phyloP scores from a whole-genome alignment of 2,888 invertebrate species.

The Cephus rjabovi region DNA sequence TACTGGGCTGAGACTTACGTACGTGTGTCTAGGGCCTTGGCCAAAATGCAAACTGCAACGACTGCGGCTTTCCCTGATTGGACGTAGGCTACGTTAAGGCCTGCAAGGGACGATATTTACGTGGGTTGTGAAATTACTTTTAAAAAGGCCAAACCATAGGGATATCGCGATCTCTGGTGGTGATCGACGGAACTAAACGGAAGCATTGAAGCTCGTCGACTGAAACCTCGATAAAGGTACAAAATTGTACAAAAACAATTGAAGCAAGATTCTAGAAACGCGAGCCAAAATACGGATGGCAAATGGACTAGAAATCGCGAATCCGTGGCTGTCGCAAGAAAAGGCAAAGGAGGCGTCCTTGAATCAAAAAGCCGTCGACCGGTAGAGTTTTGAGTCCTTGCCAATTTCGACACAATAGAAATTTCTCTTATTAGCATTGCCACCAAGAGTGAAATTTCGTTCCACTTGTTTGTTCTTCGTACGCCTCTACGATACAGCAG shows the following conservation, averaged over 20 bases:
- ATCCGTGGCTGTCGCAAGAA: conserved; percentile 4
- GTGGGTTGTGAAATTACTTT: not conserved
- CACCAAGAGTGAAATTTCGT: conserved; percentile 25
- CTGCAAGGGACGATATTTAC: not conserved
- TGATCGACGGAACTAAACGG: not conserved
- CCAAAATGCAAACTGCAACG: not conserved
- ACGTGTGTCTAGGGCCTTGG: conserved; percentile 27
- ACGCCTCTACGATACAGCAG: not conserved
- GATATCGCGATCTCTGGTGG: not conserved
- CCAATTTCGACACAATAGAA: conserved; percentile 27
- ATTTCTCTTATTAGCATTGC: conserved; percentile 32
- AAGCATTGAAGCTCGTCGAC: not conserved
- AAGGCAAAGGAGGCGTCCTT: conserved; percentile 9
- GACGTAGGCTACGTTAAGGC: not conserved
- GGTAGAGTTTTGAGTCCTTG: conserved; percentile 20
- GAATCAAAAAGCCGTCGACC: conserved; percentile 1
- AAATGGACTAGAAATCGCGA: not conserved
- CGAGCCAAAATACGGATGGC: not conserved
- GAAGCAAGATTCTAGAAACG: not conserved
- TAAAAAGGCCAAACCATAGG: not conserved
- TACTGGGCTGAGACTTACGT: conserved; percentile 17
- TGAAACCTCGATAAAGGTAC: not conserved
- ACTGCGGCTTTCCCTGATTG: not conserved
- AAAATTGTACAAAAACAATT: not conserved
- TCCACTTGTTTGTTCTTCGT: conserved; percentile 13